Evolutionary conservation across 2,888 invertebrate species (phyloP).

Genomic region (Cerastis leucographa): DNA sequence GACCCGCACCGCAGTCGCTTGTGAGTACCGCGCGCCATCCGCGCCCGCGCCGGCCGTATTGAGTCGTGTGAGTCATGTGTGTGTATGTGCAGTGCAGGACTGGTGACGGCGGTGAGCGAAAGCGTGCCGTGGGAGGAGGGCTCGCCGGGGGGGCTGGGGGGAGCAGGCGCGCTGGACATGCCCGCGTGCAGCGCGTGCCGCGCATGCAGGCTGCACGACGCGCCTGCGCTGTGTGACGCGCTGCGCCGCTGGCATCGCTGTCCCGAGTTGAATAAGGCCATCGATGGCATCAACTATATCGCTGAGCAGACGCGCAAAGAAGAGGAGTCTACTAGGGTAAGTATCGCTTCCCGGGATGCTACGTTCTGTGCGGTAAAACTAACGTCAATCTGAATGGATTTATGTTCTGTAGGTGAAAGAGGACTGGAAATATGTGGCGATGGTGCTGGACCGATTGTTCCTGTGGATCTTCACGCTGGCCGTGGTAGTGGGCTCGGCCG

Average conservation of each 20-base stretch:
- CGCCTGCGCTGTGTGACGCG: slow-evolving; percentile 91
- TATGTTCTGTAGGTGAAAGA: slow-evolving; percentile 95
- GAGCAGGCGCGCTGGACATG: slow-evolving; percentile 58
- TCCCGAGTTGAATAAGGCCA: slow-evolving; percentile 97
- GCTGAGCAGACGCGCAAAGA: slow-evolving; percentile 98
- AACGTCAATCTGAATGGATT: neutral
- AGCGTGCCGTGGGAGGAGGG: slow-evolving; percentile 71
- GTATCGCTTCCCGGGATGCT: slow-evolving; percentile 65
- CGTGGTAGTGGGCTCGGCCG: slow-evolving; percentile 97
- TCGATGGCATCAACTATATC: slow-evolving; percentile 97
- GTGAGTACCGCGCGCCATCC: slow-evolving; percentile 72
- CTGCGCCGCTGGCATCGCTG: slow-evolving; percentile 96
- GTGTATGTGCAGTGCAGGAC: slow-evolving; percentile 75
- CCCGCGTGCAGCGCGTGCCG: slow-evolving; percentile 82
- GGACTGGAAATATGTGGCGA: slow-evolving; percentile 99
- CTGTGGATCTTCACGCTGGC: slow-evolving; percentile 99
- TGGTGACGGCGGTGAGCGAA: slow-evolving; percentile 71
- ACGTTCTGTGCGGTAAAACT: neutral
- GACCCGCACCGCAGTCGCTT: slow-evolving; percentile 91
- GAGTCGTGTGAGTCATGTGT: neutral
- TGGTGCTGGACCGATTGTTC: slow-evolving; percentile 99
- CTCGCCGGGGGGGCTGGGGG: slow-evolving; percentile 71
- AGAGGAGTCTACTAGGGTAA: slow-evolving; percentile 97
- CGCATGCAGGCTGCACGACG: slow-evolving; percentile 90
- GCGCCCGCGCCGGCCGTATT: neutral